phyloP scores from a whole-genome alignment of 2,113 vertebrate genomes.

The Pollachius pollachius region DNA sequence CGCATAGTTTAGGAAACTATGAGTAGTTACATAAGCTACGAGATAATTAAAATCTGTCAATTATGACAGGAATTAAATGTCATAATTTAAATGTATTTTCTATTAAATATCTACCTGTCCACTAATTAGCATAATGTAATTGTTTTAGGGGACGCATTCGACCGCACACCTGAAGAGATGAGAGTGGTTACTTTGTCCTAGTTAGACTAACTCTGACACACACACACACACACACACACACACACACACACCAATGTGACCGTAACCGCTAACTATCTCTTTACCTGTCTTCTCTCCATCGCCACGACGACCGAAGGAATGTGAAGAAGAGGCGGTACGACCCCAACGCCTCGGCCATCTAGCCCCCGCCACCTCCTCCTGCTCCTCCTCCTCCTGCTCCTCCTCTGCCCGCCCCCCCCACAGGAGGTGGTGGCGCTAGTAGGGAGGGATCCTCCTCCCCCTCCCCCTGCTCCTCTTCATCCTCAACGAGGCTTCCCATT shows the following conservation, averaged over 20 bases:
- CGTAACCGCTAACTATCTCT: conserved; percentile 19
- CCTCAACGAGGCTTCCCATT: conserved; percentile 59
- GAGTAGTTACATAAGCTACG: too few relatives aligned
- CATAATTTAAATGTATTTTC: neutral
- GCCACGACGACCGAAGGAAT: conserved; percentile 79
- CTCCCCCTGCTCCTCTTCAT: too few relatives aligned
- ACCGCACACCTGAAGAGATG: conserved; percentile 32
- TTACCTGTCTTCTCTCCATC: conserved; percentile 65
- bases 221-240: neutral
- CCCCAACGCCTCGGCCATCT: conserved; percentile 89
- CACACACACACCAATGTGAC: neutral
- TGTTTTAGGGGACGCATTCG: neutral
- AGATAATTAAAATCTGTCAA: too few relatives aligned
- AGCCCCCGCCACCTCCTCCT: conserved; percentile 41
- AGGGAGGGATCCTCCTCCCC: too few relatives aligned
- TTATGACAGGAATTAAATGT: too few relatives aligned
- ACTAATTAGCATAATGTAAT: neutral
- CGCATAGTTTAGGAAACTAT: neutral
- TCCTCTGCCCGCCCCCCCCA: too few relatives aligned
- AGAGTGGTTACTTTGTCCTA: conserved; percentile 50
- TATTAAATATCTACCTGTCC: neutral
- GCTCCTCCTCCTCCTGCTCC: too few relatives aligned
- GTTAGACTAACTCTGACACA: conserved; percentile 28
- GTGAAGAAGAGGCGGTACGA: conserved; percentile 97
- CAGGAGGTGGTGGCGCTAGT: too few relatives aligned